Conservation (phyloP, 2,797 vertebrate species). For the Steatocranus sp. region DNA sequence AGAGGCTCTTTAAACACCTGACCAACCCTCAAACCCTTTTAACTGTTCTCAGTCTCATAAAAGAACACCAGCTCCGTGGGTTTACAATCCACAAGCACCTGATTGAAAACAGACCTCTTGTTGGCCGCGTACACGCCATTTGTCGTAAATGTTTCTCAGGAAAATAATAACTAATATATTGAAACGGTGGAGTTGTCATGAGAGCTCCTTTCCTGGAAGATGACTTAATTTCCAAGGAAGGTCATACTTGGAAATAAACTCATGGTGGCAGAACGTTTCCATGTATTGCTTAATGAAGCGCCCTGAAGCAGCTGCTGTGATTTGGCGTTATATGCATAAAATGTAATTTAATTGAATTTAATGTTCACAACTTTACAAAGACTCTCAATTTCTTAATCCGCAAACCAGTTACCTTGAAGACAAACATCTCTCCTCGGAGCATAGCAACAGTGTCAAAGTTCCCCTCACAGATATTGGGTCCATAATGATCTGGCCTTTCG, state of each 20-base stretch:
- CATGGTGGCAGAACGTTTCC: not conserved
- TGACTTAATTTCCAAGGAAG: not conserved
- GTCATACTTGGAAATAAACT: not conserved
- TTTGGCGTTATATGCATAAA: not conserved
- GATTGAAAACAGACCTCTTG: constrained; percentile 59
- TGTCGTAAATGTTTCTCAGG: constrained; percentile 29
- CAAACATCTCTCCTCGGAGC: constrained; percentile 97
- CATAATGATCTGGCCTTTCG: constrained; percentile 85
- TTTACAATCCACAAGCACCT: constrained; percentile 56
- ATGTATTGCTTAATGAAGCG: not conserved
- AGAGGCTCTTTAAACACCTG: constrained; percentile 63
- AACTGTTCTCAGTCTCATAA: constrained; percentile 47
- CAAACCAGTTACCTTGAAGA: constrained; percentile 86
- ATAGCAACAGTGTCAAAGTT: constrained; percentile 92
- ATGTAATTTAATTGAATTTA: fast-evolving
- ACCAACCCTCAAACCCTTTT: constrained; percentile 37
- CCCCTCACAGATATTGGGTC: constrained; percentile 93
- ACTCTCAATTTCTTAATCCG: not conserved
- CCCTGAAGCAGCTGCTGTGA: not conserved
- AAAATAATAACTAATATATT: constrained; percentile 19
- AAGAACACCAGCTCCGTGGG: constrained; percentile 25
- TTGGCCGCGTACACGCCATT: constrained; percentile 24
- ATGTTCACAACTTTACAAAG: not conserved
- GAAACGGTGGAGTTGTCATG: constrained; percentile 9
- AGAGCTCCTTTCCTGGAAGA: not conserved